Evolutionary conservation across 2,797 vertebrate genomes (phyloP), one percentile per base, ranked within the genome.

Genomic region (Gymnoscopelus braueri): DNA sequence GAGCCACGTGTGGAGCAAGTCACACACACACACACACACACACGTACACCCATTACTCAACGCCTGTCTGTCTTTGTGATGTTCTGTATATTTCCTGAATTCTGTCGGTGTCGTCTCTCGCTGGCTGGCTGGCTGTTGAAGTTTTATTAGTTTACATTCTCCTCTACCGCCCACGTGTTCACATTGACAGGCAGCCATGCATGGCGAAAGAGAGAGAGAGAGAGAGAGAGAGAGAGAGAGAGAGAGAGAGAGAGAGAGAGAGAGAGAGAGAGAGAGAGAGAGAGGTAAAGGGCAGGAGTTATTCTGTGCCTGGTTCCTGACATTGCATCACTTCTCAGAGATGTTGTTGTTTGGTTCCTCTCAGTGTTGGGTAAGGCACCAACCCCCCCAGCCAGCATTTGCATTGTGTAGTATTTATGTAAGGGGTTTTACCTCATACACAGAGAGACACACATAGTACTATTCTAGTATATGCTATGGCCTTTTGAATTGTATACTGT

Each of bases 231-330:
- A 69, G 68, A 69, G 71, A 56, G 60, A 79, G 67, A 69, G 68
- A 80, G 15, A 44, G 63, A 35, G 67, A 44, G 57, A 70, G 72
- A 69, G 71, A 56, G 60, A 79, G 67, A 69, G 68, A 69, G 71
- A 56, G 60, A 79, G 67, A 69, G 68, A 80, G 15, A 44, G 63
- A 35, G 67, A 44, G 57, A 70, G 72, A 69, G 71, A 56, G 60
- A 79, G 67, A 69, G 68, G 13, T 64, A 90, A 91, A 91, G 89
- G 87, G 86, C 88, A 90, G 86, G 86, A 87, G 81, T 89, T 87
- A 79, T 84, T 90, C 74, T 79, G 76, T 71, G 67, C 72, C 54
- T 56, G 47, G 80, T 90, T 87, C 76, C 86, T 87, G 84, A 88
- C 86, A 88, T 50, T 60, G 74, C 53, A 19, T 69, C 63, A 67